These are phyloP conservation scores for Phalacrocorax brasilianus DNA, from an alignment of 2,113 vertebrate species.

Conservation along the genomic window DNA sequence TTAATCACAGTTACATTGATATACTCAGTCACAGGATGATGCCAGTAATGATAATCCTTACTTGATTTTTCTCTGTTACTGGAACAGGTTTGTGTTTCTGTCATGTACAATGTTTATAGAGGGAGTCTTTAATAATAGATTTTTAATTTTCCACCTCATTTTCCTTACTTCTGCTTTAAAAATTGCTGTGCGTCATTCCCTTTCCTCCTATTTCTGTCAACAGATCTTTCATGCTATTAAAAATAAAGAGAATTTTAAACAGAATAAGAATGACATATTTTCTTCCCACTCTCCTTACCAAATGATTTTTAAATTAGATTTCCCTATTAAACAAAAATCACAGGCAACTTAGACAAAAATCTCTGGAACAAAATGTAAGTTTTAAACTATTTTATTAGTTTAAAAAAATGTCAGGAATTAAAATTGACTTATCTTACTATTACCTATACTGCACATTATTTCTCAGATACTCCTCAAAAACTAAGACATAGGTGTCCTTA, in stretches of 20 bases:
- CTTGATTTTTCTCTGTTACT: not conserved
- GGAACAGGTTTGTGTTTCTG: not conserved
- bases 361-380: not conserved
- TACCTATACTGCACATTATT: not conserved
- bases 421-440: not conserved
- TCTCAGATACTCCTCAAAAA: not conserved
- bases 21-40: not conserved
- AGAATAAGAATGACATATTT: not conserved
- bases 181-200: fast-evolving
- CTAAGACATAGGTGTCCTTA: not conserved
- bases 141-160: not conserved
- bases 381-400: not conserved
- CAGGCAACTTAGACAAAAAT: not conserved
- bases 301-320: not conserved
- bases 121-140: not conserved
- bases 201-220: not conserved
- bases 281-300: not conserved
- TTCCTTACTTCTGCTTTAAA: not conserved
- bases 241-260: not conserved
- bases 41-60: not conserved
- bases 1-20: not conserved
- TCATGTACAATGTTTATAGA: not conserved
- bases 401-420: not conserved
- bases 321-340: not conserved
- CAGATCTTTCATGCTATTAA: not conserved